Conservation (phyloP, 2,113 vertebrate species). For the Chloropsis cyanopogon region DNA sequence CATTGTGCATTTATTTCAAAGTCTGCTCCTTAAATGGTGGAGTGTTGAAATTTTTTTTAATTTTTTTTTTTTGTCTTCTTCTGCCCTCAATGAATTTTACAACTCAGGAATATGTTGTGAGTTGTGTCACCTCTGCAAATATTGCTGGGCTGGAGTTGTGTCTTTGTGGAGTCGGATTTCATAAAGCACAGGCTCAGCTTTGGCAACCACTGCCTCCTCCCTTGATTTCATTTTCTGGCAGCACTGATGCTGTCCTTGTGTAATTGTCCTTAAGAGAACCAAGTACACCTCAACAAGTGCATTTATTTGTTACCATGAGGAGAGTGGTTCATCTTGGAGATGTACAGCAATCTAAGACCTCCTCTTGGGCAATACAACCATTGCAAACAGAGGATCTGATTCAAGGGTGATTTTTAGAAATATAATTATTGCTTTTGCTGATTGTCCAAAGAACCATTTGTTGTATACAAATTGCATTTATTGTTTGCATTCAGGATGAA, state of each 20-base stretch:
- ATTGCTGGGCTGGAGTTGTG: not conserved
- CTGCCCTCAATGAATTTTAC: not conserved
- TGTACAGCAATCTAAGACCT: not conserved
- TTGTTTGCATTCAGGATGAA: not conserved
- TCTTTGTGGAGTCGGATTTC: constrained; percentile 29
- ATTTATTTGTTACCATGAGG: not conserved
- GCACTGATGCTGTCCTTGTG: not conserved
- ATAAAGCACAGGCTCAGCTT: not conserved
- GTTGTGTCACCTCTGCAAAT: constrained; percentile 30
- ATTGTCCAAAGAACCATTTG: not conserved
- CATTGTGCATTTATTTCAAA: not conserved
- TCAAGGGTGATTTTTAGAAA: not conserved
- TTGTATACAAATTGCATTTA: not conserved
- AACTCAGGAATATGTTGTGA: accelerated
- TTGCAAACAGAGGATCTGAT: not conserved
- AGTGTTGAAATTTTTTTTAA: not conserved
- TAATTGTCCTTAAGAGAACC: constrained; percentile 45
- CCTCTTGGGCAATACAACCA: not conserved
- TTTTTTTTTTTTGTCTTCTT: not conserved
- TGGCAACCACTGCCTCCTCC: not conserved
- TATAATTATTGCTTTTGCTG: not conserved
- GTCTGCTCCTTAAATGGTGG: not conserved
- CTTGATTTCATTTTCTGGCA: constrained; percentile 55
- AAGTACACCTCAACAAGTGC: not conserved
- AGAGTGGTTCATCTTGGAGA: not conserved